Conservation (phyloP, 2,113 vertebrate species). For the Otis tarda region DNA sequence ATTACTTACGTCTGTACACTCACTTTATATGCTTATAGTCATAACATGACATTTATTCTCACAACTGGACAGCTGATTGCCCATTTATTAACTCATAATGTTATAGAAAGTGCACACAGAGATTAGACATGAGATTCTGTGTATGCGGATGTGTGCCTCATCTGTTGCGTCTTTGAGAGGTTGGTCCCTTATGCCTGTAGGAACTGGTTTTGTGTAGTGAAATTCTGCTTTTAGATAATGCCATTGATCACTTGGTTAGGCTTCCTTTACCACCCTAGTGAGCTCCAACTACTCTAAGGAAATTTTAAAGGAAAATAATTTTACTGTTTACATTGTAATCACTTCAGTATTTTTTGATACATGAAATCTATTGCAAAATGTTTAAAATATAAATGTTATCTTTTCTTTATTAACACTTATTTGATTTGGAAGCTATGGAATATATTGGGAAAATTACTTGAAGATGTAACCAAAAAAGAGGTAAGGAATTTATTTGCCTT, state of each 20-base stretch:
- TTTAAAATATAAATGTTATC: not conserved
- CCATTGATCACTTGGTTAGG: not conserved
- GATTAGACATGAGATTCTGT: not conserved
- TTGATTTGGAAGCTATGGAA: not conserved
- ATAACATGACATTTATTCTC: not conserved
- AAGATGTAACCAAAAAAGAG: not conserved
- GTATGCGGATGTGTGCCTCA: not conserved
- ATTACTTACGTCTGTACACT: no score
- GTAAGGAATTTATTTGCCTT: no score
- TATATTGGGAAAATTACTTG: not conserved
- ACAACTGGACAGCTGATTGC: not conserved
- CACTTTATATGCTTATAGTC: not conserved
- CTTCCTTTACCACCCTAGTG: not conserved
- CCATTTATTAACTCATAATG: not conserved
- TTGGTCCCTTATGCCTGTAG: not conserved
- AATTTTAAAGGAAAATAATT: not conserved
- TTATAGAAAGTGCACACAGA: not conserved
- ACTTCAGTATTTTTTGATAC: not conserved
- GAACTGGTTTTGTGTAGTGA: not conserved
- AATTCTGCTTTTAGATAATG: not conserved
- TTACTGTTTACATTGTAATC: not conserved
- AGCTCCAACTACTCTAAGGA: not conserved
- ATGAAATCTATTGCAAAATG: not conserved
- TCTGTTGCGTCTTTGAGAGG: not conserved
- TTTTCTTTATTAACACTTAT: not conserved